These are phyloP conservation scores for Takifugu bimaculatus DNA, from an alignment of 2,113 vertebrate genomes.

Conservation along the genomic window DNA sequence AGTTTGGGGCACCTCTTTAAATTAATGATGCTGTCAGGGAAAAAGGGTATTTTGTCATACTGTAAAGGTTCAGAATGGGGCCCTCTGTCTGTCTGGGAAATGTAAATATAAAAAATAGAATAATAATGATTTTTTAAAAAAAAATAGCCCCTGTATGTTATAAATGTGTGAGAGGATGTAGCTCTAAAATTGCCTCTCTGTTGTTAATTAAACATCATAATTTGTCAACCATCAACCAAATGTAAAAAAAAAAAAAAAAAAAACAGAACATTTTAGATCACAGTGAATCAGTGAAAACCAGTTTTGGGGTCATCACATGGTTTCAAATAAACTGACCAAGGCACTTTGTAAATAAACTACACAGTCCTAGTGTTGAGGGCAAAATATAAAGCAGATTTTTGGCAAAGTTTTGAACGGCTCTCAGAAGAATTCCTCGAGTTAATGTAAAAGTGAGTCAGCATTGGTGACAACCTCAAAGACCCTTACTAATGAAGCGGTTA, in stretches of 20 bases:
- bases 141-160: background rate
- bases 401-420: constrained; percentile 4
- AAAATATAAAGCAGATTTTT: constrained; percentile 17
- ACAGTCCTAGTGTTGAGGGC: constrained; percentile 23
- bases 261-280: constrained; percentile 9
- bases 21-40: background rate
- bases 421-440: background rate
- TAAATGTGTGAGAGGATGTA: background rate
- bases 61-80: constrained; percentile 19
- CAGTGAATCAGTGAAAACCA: no score
- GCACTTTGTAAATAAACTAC: constrained; percentile 9
- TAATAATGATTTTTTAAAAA: no score
- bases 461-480: no score
- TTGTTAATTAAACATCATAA: no score
- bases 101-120: background rate
- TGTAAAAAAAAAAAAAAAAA: background rate
- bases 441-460: no score
- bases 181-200: no score
- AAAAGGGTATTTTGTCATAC: constrained; percentile 5
- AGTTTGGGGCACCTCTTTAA: background rate
- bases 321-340: constrained; percentile 13
- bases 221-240: no score
- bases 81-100: constrained; percentile 8
- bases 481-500: background rate
- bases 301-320: no score